phyloP scores from a whole-genome alignment of 1,140 invertebrate genomes.

The Drusus annulatus region DNA sequence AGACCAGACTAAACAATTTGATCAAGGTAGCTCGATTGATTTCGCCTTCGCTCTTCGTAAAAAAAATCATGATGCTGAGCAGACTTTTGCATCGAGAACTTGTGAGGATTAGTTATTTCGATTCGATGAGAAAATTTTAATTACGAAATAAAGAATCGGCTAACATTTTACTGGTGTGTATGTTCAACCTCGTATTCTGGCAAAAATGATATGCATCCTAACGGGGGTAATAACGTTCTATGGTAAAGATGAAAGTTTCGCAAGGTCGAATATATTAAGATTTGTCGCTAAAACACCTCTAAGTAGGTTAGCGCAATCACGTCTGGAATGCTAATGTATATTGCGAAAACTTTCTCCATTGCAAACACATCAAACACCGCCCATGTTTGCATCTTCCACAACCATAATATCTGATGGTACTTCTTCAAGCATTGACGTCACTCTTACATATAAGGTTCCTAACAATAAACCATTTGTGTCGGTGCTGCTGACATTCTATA shows the following conservation, averaged over 20 bases:
- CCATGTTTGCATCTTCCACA: conserved; percentile 1
- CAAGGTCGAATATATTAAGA: conserved; percentile 52
- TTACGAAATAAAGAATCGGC: too few species aligned
- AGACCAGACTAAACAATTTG: too few species aligned
- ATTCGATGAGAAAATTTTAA: too few species aligned
- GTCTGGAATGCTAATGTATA: conserved; percentile 34
- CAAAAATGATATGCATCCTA: background rate
- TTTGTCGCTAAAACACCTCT: conserved; percentile 53
- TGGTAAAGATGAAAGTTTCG: conserved; percentile 28
- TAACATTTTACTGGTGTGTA: too few species aligned
- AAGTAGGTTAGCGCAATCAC: conserved; percentile 53
- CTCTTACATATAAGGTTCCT: conserved; percentile 14
- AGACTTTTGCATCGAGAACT: too few species aligned
- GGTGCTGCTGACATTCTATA: background rate
- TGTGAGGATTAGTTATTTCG: too few species aligned
- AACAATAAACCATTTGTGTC: background rate
- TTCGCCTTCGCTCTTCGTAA: too few species aligned
- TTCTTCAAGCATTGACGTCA: conserved; percentile 11
- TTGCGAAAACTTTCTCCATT: conserved; percentile 54
- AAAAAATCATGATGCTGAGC: too few species aligned
- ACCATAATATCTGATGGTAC: background rate
- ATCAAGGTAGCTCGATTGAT: too few species aligned
- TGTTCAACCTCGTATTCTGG: too few species aligned
- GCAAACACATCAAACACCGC: background rate
- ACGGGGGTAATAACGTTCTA: background rate